phyloP scores from a whole-genome alignment of 2,888 invertebrate genomes.

The Sturmia bella region DNA sequence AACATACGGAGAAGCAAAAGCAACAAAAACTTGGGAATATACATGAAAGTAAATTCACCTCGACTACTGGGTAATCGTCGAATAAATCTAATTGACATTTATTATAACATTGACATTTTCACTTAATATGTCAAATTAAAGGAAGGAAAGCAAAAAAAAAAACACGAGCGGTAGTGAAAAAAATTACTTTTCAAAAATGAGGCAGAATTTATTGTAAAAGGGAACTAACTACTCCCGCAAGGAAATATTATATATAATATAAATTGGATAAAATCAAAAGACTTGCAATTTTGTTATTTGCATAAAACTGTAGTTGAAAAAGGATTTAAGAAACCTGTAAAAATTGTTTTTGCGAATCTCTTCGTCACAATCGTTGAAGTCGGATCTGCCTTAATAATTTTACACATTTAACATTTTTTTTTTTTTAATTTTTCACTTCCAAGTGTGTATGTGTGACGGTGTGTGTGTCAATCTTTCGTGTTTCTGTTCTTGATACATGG shows the following conservation, averaged over 20 bases:
- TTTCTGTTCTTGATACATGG: conserved; percentile 58
- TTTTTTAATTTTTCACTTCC: conserved; percentile 10
- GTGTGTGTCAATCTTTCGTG: conserved; percentile 50
- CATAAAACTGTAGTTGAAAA: too few species aligned
- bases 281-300: background rate
- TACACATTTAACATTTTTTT: conserved; percentile 52
- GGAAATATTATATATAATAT: background rate
- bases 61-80: conserved; percentile 56
- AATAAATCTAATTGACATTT: conserved; percentile 52
- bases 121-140: conserved; percentile 59
- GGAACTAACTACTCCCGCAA: conserved; percentile 37
- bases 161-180: conserved; percentile 61
- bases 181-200: conserved; percentile 40
- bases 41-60: conserved; percentile 42
- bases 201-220: conserved; percentile 47
- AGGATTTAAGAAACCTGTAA: background rate
- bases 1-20: conserved; percentile 13
- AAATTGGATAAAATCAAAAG: background rate
- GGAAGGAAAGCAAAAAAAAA: conserved; percentile 42
- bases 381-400: conserved; percentile 62
- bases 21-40: conserved; percentile 35
- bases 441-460: conserved; percentile 19
- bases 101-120: conserved; percentile 67
- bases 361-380: conserved; percentile 61
- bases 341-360: conserved; percentile 41